Evolutionary conservation across 2,113 vertebrate genomes (phyloP), one percentile per base, ranked within the genome.

Genomic region (Cottus gobio): DNA sequence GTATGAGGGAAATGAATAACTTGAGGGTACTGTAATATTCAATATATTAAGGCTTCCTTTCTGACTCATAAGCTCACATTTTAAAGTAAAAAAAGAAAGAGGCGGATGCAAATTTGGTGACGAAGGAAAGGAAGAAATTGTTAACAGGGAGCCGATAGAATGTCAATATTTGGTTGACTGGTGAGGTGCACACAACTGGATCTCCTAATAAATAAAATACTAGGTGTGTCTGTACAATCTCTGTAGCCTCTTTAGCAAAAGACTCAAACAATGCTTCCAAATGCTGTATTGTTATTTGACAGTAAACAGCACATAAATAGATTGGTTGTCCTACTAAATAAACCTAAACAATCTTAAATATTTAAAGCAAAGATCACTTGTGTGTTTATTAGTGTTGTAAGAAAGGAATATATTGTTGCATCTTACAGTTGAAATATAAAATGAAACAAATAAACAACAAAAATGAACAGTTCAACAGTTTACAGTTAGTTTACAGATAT

Each of bases 11-110:
- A 70, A 80, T 73, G 61, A 69, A 79, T 76, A 44, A 13, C 61
- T 62, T 22, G 36, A 57, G 64, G 66, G 50, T 13, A 24, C 16
- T 57, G 71, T 71, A 48, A 64, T 54, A n/a, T 54, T 65, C 28
- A 37, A 36, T 71, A 57, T 69, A 73, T 72, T 82, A 58, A 68
- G 60, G 48, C 12, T 62, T 36, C 31, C 34, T 73, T 48, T 63
- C 2, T 76, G 77, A 72, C 61, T 85, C 72, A 82, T 10, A 68
- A 30, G 39, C 3, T 62, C 44, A 28, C 66, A 12, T 60, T 74
- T 67, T 13, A n/a, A 66, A 65, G 39, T 36, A 42, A 11, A 30
- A 57, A 44, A 28, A 37, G 7, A 75, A 7, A 4, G 1, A 37
- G 0, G 6, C 7, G 5, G 13, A 18, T 13, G 12, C 4, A 57